Evolutionary conservation across 1,140 invertebrate genomes (phyloP).

Genomic region (Phymorhynchus buccinoides): DNA sequence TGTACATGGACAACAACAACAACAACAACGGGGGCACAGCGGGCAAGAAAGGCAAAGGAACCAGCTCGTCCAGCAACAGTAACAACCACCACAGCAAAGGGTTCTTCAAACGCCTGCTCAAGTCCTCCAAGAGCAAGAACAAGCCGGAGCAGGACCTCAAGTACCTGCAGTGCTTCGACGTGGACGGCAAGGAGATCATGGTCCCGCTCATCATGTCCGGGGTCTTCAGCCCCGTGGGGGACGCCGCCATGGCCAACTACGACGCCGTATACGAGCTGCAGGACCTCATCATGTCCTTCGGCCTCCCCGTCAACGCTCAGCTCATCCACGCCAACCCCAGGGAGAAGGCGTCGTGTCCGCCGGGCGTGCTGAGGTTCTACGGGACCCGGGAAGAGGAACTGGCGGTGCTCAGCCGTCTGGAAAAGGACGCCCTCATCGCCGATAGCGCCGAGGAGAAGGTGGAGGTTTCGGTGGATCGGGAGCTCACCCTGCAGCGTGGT

Average conservation of each 20-base stretch:
- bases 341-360: constrained; percentile 35
- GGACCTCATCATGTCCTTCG: constrained; percentile 65
- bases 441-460: constrained; percentile 45
- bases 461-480: constrained; percentile 59
- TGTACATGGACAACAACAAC: constrained; percentile 68
- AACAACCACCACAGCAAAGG: constrained; percentile 42
- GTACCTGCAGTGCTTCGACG: constrained; percentile 68
- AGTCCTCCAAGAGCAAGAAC: constrained; percentile 52
- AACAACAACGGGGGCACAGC: constrained; percentile 38
- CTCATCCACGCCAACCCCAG: constrained; percentile 57
- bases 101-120: constrained; percentile 62
- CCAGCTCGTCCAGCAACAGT: constrained; percentile 60
- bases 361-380: constrained; percentile 60
- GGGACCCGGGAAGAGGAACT: constrained; percentile 57
- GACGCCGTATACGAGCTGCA: constrained; percentile 69
- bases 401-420: constrained; percentile 51
- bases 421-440: constrained; percentile 38
- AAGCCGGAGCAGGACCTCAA: constrained; percentile 66
- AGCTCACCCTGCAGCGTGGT: constrained; percentile 56
- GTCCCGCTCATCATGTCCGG: constrained; percentile 68
- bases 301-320: constrained; percentile 64
- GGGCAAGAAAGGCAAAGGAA: constrained; percentile 32
- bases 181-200: constrained; percentile 62
- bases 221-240: constrained; percentile 68
- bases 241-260: constrained; percentile 58